A percentile compares a stretch with the other conserved stretches of the same genome.
Conservation (phyloP, 2,113 vertebrate genomes). For the Jaculus jaculus region DNA sequence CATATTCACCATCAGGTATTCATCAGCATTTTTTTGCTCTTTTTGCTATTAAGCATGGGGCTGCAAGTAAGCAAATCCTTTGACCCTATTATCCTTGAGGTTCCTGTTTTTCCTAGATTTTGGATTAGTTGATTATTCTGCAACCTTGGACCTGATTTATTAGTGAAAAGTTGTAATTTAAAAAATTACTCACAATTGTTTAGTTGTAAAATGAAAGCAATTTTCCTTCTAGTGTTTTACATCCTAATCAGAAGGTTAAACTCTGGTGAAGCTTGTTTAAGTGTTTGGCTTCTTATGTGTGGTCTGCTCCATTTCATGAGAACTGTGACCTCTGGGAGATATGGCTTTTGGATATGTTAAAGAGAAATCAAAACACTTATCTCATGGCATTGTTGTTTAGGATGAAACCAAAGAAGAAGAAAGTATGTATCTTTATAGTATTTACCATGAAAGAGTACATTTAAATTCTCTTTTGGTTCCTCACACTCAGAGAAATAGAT, state of each 20-base stretch:
- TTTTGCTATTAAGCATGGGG: not conserved
- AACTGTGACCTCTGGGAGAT: not conserved
- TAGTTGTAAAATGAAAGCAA: not conserved
- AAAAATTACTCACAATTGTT: not conserved
- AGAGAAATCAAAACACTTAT: not conserved
- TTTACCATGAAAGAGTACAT: not conserved
- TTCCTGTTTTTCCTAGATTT: not conserved
- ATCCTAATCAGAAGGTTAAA: not conserved
- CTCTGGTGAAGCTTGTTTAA: not conserved
- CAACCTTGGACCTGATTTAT: not conserved
- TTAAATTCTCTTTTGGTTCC: slow-evolving; percentile 2
- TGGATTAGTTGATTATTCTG: not conserved
- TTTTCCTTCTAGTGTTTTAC: not conserved
- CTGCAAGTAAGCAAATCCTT: not conserved
- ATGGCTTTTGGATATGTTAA: not conserved
- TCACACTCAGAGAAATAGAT: not conserved
- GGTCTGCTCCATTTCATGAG: not conserved
- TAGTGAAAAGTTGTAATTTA: not conserved
- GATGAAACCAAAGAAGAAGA: not conserved
- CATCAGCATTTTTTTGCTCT: not conserved
- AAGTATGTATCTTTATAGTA: too few relatives aligned
- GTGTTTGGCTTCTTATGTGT: not conserved
- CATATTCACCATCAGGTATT: not conserved
- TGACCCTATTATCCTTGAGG: not conserved
- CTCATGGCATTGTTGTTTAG: not conserved